phyloP scores from a whole-genome alignment of 2,797 vertebrate species.

The Thamnophis elegans region DNA sequence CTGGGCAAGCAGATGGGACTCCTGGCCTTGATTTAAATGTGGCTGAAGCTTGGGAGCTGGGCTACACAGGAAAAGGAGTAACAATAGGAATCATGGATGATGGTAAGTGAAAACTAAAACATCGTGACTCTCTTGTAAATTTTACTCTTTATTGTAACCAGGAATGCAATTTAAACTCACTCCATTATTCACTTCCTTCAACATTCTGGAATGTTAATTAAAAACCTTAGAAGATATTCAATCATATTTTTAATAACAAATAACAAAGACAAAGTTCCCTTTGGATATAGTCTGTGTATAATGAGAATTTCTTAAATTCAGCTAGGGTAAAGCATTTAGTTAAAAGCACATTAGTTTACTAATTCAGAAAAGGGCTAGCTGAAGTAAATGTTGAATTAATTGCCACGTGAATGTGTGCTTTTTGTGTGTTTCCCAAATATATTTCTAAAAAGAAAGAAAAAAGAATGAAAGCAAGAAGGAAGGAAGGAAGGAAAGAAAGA shows the following conservation, averaged over 20 bases:
- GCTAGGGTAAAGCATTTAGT: background rate
- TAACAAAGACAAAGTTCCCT: background rate
- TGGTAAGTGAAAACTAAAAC: slow-evolving; percentile 76
- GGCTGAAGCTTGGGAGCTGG: slow-evolving; percentile 97
- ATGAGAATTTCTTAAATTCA: background rate
- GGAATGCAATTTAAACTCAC: background rate
- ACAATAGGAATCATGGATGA: slow-evolving; percentile 99
- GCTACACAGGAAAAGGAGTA: slow-evolving; percentile 95
- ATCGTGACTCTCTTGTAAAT: background rate
- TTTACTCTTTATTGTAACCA: background rate
- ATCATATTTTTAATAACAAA: background rate
- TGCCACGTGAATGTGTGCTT: background rate
- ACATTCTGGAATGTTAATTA: slow-evolving; percentile 8
- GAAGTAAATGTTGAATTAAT: background rate
- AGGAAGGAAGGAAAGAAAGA: background rate
- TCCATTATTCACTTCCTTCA: background rate
- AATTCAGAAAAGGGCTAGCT: background rate
- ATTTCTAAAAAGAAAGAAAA: background rate
- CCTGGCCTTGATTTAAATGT: slow-evolving; percentile 98
- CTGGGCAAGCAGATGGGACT: slow-evolving; percentile 97
- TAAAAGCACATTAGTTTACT: background rate
- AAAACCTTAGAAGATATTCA: background rate
- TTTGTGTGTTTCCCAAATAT: background rate
- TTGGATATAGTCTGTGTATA: background rate
- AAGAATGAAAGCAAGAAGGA: too few species aligned